These are phyloP conservation scores for Tethea ocularis DNA, from an alignment of 2,888 invertebrate species.

Conservation along the genomic window DNA sequence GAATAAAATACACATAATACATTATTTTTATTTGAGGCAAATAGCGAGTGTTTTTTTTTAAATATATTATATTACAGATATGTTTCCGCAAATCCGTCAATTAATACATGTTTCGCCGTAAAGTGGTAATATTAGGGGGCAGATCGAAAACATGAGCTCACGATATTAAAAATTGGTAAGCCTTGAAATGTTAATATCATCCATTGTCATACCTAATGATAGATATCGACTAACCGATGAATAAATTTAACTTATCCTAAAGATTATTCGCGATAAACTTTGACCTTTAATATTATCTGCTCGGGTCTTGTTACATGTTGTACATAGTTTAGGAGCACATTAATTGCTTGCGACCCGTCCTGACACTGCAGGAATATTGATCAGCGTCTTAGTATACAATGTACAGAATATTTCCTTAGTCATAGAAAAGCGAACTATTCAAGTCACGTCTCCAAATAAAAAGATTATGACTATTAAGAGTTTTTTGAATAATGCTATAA, in stretches of 20 bases:
- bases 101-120: too few relatives aligned
- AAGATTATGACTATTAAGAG: conserved; percentile 1
- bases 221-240: not conserved
- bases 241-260: not conserved
- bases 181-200: too few relatives aligned
- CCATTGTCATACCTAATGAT: too few relatives aligned
- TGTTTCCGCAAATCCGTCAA: too few relatives aligned
- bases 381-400: conserved; percentile 19
- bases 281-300: not conserved
- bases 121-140: too few relatives aligned
- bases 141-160: too few relatives aligned
- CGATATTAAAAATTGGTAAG: too few relatives aligned
- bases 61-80: too few relatives aligned
- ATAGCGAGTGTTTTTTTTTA: too few relatives aligned
- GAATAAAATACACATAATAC: too few relatives aligned
- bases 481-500: conserved; percentile 1
- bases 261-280: not conserved
- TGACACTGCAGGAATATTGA: conserved; percentile 34
- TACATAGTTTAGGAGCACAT: not conserved
- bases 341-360: conserved; percentile 12
- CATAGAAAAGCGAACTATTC: conserved; percentile 32
- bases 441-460: conserved; percentile 21
- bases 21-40: too few relatives aligned
- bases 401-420: conserved; percentile 35
- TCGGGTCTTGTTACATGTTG: conserved; percentile 3